phyloP scores from a whole-genome alignment of 2,797 vertebrate genomes.

The Sebastes nivosus region DNA sequence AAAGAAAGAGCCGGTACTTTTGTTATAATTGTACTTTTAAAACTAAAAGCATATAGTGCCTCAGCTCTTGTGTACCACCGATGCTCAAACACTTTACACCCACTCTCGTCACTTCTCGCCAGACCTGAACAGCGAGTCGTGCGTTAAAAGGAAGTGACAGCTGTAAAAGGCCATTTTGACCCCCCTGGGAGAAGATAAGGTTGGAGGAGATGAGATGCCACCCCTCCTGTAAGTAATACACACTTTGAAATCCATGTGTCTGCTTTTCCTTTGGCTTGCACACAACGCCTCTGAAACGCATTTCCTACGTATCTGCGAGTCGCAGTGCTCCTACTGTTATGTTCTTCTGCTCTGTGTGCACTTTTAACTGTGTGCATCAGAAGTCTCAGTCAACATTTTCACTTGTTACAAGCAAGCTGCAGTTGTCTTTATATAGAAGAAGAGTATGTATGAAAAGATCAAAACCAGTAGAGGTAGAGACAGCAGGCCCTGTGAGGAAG shows the following conservation, averaged over 20 bases:
- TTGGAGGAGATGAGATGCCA: conserved; percentile 23
- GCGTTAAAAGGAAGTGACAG: conserved; percentile 53
- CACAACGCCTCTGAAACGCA: background rate
- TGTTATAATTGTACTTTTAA: conserved; percentile 3
- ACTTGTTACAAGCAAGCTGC: background rate
- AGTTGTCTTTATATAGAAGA: background rate
- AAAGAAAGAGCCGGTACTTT: background rate
- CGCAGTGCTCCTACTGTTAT: background rate
- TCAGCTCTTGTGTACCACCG: background rate
- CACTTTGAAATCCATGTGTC: conserved; percentile 18
- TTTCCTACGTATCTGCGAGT: background rate
- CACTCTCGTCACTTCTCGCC: conserved; percentile 30
- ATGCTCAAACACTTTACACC: conserved; percentile 30
- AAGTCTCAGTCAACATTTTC: background rate
- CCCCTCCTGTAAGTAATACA: conserved; percentile 5
- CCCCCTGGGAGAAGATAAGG: conserved; percentile 25
- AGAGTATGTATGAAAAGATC: background rate
- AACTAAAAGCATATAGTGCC: background rate
- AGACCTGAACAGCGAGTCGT: conserved; percentile 23
- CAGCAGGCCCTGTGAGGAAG: background rate
- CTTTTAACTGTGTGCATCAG: background rate
- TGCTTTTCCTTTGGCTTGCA: background rate
- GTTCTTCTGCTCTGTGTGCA: background rate
- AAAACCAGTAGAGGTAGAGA: background rate
- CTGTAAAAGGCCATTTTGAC: conserved; percentile 55